phyloP scores from a whole-genome alignment of 2,113 vertebrate species.

The Euleptes europaea region DNA sequence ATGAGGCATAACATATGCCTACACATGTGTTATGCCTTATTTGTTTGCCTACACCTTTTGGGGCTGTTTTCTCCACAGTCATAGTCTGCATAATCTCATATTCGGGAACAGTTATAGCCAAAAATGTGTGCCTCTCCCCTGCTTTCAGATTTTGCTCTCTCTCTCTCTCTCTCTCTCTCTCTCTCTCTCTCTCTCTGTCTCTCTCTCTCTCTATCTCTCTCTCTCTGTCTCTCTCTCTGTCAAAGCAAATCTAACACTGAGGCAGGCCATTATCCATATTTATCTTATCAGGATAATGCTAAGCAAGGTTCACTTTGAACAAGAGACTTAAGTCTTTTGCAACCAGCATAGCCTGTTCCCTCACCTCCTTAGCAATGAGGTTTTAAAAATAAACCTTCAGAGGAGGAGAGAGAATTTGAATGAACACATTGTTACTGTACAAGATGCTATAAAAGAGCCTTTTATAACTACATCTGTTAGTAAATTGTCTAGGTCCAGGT shows the following conservation, averaged over 20 bases:
- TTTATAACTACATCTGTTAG: constrained; percentile 44
- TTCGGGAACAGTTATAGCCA: neutral
- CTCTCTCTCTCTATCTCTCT: neutral
- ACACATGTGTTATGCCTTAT: neutral
- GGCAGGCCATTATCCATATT: constrained; percentile 27
- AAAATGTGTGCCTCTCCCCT: neutral
- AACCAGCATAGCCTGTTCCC: neutral
- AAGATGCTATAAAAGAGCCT: neutral
- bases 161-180: neutral
- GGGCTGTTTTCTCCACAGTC: neutral
- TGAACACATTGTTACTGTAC: constrained; percentile 62
- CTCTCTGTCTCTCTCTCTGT: neutral
- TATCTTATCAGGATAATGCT: constrained; percentile 47
- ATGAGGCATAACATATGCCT: neutral
- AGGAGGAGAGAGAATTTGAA: constrained; percentile 60
- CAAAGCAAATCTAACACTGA: neutral
- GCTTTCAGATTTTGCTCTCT: constrained; percentile 13
- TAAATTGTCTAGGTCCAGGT: constrained; percentile 47
- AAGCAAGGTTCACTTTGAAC: constrained; percentile 41
- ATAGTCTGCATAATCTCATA: fast-evolving
- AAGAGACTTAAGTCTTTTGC: constrained; percentile 37
- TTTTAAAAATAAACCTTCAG: constrained; percentile 59
- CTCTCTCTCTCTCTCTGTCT: neutral
- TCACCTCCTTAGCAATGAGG: constrained; percentile 29
- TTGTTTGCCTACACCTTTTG: neutral